phyloP scores from a whole-genome alignment of 2,797 vertebrate genomes.

The Melanotaenia trifasciata region DNA sequence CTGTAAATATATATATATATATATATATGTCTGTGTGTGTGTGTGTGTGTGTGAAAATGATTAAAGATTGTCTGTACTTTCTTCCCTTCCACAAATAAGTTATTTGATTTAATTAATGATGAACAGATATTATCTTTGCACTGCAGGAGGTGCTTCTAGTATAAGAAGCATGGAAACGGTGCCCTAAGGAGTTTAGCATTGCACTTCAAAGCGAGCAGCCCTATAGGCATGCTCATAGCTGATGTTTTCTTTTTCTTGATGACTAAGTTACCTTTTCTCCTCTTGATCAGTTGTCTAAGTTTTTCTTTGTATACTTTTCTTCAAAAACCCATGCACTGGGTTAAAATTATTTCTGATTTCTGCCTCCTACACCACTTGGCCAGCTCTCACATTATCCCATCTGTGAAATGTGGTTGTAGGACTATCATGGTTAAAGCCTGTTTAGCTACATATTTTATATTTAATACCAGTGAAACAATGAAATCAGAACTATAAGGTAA shows the following conservation, averaged over 20 bases:
- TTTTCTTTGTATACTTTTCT: not conserved
- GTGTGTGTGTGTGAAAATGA: not conserved
- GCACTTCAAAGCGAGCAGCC: not conserved
- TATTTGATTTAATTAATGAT: not conserved
- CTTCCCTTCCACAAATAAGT: not conserved
- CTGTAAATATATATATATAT: too few species aligned
- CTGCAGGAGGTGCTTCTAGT: not conserved
- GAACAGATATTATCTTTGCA: not conserved
- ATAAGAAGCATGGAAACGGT: not conserved
- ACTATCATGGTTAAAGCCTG: not conserved
- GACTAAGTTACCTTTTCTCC: not conserved
- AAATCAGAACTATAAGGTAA: not conserved
- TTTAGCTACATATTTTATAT: not conserved
- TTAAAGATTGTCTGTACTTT: not conserved
- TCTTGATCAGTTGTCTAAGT: constrained; percentile 1
- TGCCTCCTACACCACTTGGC: not conserved
- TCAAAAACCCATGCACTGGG: not conserved
- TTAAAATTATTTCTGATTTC: not conserved
- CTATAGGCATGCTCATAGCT: not conserved
- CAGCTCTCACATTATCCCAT: not conserved
- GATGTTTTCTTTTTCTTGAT: not conserved
- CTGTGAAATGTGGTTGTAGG: not conserved
- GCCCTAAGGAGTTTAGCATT: not conserved
- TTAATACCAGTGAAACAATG: not conserved
- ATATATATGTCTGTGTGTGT: too few species aligned